Evolutionary conservation across 2,113 vertebrate genomes (phyloP), one percentile per base, ranked within the genome.

Genomic region (Nesogale talazaci): DNA sequence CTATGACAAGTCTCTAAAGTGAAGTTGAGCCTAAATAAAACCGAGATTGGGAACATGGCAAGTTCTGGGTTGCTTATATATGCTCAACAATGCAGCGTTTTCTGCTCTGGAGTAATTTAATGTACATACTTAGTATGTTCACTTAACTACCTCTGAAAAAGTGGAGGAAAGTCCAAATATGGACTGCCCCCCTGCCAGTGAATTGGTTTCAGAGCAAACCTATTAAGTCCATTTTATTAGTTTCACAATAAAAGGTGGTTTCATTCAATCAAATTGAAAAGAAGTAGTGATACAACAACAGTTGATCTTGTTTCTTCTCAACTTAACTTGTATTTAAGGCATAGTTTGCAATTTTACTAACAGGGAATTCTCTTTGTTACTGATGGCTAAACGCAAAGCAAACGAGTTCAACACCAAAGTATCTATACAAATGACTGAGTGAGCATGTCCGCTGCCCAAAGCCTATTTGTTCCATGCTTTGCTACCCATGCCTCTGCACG

Each of bases 401-500:
- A n/a, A 83, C 27, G 34, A 10, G 42, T 34, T 29, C 17, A 34
- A 6, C 29, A 17, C 12, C 6, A 27, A 67, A 63, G 9, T 42
- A 9, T 8, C n/a, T 36, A 17, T 46, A 11, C 0, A 31, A 11
- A 15, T 42, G 14, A 52, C 77, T 69, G 15, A 57, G 12, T 4
- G 2, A 78, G 25, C 9, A 1, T 6, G 3, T 23, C 23, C 72
- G 7, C 23, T 23, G 6, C 25, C 25, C 38, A 42, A 12, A 3
- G 14, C 16, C 67, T 16, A 63, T 63, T 36, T 19, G 11, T 67
- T 25, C 2, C 29, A 4, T 0, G 25, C 22, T 6, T 11, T 11
- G 15, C 29, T 4, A 16, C 6, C 2, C 16, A 1, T 0, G 0
- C 3, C 29, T 5, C 20, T 25, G 6, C 2, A 0, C 2, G 3